Conservation (phyloP, 2,888 invertebrate species). For the Stramonita haemastoma region DNA sequence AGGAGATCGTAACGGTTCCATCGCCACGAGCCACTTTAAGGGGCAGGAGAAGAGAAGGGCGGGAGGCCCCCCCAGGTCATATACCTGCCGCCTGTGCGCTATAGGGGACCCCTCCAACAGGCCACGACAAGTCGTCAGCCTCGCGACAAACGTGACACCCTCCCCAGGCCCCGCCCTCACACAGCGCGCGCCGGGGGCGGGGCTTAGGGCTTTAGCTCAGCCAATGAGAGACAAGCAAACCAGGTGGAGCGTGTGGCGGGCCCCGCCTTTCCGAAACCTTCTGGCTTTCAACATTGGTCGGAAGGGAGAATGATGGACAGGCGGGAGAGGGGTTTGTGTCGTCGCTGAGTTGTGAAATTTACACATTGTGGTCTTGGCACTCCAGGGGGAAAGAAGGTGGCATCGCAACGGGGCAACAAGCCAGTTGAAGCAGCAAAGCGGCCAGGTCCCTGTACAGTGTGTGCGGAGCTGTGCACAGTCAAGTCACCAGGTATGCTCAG, state of each 20-base stretch:
- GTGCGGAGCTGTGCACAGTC: background rate
- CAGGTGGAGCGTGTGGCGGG: background rate
- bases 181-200: conserved; percentile 26
- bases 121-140: background rate
- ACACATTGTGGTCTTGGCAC: conserved; percentile 18
- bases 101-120: conserved; percentile 20
- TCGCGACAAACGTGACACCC: conserved; percentile 13
- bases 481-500: background rate
- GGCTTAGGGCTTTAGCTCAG: background rate
- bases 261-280: background rate
- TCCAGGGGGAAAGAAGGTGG: conserved; percentile 28
- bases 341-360: conserved; percentile 25
- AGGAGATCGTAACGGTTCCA: background rate
- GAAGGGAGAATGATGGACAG: conserved; percentile 7
- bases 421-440: too few relatives aligned
- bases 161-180: background rate
- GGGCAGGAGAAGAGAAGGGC: background rate
- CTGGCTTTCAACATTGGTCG: background rate
- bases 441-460: background rate
- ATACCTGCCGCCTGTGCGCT: background rate
- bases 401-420: conserved; percentile 23
- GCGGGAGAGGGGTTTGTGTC: conserved; percentile 10
- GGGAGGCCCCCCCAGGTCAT: background rate
- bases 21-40: conserved; percentile 11
- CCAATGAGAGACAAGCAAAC: conserved; percentile 6